These are phyloP conservation scores for Chaetodon trifasciatus DNA, from an alignment of 2,797 vertebrate species.

Conservation along the genomic window DNA sequence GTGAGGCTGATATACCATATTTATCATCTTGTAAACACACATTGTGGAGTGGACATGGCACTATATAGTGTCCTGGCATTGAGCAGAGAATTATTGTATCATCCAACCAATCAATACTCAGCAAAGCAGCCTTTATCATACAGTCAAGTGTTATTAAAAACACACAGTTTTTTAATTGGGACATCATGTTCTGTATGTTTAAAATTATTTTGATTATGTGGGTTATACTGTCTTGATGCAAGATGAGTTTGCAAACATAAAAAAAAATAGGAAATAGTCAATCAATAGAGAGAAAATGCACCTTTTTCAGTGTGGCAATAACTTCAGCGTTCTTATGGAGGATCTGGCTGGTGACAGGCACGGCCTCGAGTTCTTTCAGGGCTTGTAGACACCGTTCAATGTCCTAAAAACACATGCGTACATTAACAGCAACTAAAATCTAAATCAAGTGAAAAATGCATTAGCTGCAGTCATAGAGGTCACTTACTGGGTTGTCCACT, in stretches of 20 bases:
- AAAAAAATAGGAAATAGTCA: background rate
- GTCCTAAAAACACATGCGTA: conserved; percentile 83
- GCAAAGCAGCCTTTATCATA: background rate
- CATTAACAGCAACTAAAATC: background rate
- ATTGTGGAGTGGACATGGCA: background rate
- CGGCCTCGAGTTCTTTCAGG: conserved; percentile 90
- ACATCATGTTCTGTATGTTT: background rate
- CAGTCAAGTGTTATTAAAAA: background rate
- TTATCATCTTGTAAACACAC: conserved; percentile 4
- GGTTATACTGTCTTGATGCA: background rate
- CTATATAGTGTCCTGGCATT: background rate
- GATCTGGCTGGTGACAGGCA: conserved; percentile 97
- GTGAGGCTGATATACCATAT: background rate
- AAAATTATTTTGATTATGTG: background rate
- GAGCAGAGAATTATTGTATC: background rate
- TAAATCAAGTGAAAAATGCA: no score
- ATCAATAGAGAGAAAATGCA: conserved; percentile 49
- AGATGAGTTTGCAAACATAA: background rate
- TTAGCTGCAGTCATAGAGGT: background rate
- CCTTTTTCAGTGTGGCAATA: conserved; percentile 97
- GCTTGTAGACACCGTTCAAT: conserved; percentile 95
- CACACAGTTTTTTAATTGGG: background rate
- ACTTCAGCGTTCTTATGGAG: conserved; percentile 97
- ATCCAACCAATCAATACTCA: background rate
- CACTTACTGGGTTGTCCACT: conserved; percentile 97